phyloP scores from a whole-genome alignment of 37 sponge, comb jelly and placozoan genomes.

The Aphrocallistes beatrix region DNA sequence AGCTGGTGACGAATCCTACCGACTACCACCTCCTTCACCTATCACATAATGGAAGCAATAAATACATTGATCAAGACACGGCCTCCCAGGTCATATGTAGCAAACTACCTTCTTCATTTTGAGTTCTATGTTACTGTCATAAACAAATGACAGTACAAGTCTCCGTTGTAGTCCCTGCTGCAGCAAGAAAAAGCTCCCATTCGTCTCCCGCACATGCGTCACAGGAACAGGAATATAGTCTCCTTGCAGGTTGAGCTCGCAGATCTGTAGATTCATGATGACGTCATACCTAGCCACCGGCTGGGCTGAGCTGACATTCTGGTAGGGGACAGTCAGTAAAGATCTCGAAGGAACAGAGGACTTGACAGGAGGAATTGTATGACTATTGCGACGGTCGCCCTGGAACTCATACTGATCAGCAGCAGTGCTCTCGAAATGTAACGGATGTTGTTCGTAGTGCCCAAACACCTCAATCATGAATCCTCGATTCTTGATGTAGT shows the following conservation, averaged over 20 bases:
- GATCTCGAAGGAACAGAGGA: not conserved
- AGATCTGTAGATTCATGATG: slow-evolving; percentile 66
- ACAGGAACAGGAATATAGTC: slow-evolving; percentile 64
- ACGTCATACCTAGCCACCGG: slow-evolving; percentile 49
- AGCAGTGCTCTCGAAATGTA: slow-evolving; percentile 59
- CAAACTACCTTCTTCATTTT: slow-evolving; percentile 50
- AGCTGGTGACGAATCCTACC: not conserved
- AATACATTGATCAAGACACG: not conserved
- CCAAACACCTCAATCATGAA: slow-evolving; percentile 76
- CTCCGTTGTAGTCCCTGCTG: slow-evolving; percentile 84
- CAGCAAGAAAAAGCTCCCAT: slow-evolving; percentile 43
- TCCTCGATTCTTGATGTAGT: slow-evolving; percentile 55
- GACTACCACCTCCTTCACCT: slow-evolving; percentile 1
- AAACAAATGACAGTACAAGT: slow-evolving; percentile 56
- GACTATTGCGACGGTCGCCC: not conserved
- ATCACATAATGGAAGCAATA: not conserved
- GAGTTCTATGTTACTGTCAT: slow-evolving; percentile 54
- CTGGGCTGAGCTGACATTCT: slow-evolving; percentile 36
- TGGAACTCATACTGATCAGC: not conserved
- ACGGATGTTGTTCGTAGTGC: slow-evolving; percentile 70
- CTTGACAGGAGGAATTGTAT: not conserved
- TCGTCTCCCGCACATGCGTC: not conserved
- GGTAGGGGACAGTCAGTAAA: slow-evolving; percentile 31
- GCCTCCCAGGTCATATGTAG: slow-evolving; percentile 20
- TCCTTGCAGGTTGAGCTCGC: slow-evolving; percentile 73